Percentiles rank a stretch among this genome's conserved stretches.
These are phyloP conservation scores for Caloenas nicobarica DNA, from an alignment of 2,113 vertebrate genomes.

Conservation along the genomic window DNA sequence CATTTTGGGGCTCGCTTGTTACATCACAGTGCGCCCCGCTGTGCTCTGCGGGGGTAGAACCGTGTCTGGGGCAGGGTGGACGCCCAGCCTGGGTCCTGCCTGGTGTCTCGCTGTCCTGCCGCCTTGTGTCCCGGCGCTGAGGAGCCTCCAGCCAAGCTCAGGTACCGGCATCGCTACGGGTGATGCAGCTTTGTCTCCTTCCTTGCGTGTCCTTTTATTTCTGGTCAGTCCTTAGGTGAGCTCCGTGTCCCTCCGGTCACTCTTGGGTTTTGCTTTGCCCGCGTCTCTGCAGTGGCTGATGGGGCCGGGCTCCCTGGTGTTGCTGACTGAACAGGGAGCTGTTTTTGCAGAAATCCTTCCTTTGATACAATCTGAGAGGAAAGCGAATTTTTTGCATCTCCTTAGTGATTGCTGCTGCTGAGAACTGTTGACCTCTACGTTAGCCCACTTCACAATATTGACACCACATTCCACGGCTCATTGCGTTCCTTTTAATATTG, in stretches of 20 bases:
- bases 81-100: background rate
- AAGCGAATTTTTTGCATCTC: background rate
- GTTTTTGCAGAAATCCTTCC: background rate
- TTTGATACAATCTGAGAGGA: background rate
- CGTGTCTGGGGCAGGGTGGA: background rate
- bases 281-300: fast-evolving
- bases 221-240: background rate
- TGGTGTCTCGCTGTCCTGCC: background rate
- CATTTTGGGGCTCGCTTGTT: background rate
- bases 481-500: background rate
- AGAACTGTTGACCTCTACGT: background rate
- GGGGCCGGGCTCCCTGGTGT: fast-evolving
- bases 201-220: background rate
- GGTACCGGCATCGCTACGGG: fast-evolving
- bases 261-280: background rate
- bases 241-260: fast-evolving
- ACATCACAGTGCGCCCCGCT: background rate
- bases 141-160: background rate
- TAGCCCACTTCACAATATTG: background rate
- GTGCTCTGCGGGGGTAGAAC: background rate
- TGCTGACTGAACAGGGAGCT: background rate
- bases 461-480: background rate
- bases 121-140: fast-evolving
- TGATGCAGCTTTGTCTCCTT: background rate
- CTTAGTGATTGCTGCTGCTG: background rate